Percentiles rank a stretch among this genome's conserved stretches.
These are phyloP conservation scores for Papilio xuthus DNA, from an alignment of 1,140 invertebrate species.

Conservation along the genomic window DNA sequence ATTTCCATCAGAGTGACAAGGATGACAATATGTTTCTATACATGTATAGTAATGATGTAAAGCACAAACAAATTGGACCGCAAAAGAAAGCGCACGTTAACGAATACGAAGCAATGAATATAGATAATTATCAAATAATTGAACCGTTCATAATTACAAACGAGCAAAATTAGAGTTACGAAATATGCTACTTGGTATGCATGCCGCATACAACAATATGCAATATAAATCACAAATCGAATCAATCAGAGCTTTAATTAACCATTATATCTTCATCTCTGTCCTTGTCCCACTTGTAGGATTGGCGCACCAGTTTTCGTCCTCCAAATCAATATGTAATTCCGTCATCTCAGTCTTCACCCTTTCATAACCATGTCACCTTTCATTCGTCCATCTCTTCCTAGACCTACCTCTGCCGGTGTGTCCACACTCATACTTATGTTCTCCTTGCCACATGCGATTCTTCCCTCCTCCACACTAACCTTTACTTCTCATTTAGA, in stretches of 20 bases:
- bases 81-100: conserved; percentile 34
- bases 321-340: too few relatives aligned
- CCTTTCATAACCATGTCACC: too few relatives aligned
- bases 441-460: too few relatives aligned
- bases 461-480: too few relatives aligned
- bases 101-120: conserved; percentile 22
- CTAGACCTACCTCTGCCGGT: too few relatives aligned
- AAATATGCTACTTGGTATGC: conserved; percentile 37
- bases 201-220: background rate
- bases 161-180: conserved; percentile 43
- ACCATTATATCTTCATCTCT: too few relatives aligned
- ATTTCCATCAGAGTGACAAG: background rate
- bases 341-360: too few relatives aligned
- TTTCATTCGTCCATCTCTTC: too few relatives aligned
- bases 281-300: too few relatives aligned
- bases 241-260: conserved; percentile 13
- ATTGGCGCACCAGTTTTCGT: too few relatives aligned
- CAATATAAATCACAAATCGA: background rate
- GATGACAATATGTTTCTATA: background rate
- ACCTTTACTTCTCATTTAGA: too few relatives aligned
- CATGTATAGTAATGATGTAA: background rate
- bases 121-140: conserved; percentile 52
- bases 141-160: conserved; percentile 50
- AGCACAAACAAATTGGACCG: conserved; percentile 23
- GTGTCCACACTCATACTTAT: too few relatives aligned